Conservation (phyloP, 2,888 invertebrate species). For the Dicycla oo region DNA sequence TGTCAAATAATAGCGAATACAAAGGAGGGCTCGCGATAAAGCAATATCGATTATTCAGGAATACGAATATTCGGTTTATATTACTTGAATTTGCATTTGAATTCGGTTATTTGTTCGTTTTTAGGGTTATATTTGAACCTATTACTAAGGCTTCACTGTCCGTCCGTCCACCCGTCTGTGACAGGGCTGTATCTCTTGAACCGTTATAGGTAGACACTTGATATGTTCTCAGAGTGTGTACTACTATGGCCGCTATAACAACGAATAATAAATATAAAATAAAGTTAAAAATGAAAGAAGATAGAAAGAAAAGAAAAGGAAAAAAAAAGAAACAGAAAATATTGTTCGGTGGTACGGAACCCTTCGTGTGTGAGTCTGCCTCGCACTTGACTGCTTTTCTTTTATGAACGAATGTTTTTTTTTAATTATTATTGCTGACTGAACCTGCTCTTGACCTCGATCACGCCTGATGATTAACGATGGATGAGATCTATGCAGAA, state of each 20-base stretch:
- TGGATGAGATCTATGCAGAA: too few relatives aligned
- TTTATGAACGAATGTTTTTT: background rate
- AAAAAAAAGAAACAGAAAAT: background rate
- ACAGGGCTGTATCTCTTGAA: background rate
- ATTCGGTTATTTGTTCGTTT: slow-evolving; percentile 27
- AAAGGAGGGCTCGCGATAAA: slow-evolving; percentile 46
- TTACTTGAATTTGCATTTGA: slow-evolving; percentile 52
- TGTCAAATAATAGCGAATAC: slow-evolving; percentile 61
- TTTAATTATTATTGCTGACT: too few relatives aligned
- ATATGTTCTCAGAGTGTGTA: background rate
- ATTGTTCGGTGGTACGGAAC: background rate
- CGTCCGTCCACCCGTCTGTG: background rate
- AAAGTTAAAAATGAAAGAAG: background rate
- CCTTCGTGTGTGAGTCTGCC: background rate
- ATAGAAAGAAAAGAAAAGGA: background rate
- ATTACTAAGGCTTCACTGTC: background rate
- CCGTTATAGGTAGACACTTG: too few relatives aligned
- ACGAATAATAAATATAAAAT: background rate
- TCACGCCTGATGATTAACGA: too few relatives aligned
- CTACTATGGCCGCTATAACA: background rate
- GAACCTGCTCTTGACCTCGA: too few relatives aligned
- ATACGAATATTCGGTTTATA: slow-evolving; percentile 56
- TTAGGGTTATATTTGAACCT: background rate
- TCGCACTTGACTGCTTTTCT: background rate
- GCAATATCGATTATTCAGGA: slow-evolving; percentile 58